Conservation (phyloP, 2,797 vertebrate genomes). For the Dallia pectoralis region DNA sequence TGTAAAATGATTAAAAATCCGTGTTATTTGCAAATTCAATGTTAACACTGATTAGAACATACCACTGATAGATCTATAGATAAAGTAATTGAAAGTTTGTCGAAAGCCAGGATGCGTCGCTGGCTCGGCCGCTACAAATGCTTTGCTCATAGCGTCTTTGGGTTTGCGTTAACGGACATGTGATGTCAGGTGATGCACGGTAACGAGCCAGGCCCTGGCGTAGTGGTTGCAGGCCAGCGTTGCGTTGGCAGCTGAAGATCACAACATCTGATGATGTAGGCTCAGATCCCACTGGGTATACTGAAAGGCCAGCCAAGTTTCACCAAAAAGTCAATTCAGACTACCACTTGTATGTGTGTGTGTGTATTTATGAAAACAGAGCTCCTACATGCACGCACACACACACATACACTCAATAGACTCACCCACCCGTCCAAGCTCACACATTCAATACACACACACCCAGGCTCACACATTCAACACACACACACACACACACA, state of each 20-base stretch:
- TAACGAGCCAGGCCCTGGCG: not conserved
- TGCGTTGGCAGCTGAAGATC: slow-evolving; percentile 25
- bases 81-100: slow-evolving; percentile 45
- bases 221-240: slow-evolving; percentile 13
- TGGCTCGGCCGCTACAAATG: not conserved
- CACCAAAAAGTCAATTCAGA: slow-evolving; percentile 27
- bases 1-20: not conserved
- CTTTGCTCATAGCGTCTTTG: slow-evolving; percentile 33
- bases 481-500: not conserved
- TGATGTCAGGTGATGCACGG: slow-evolving; percentile 31
- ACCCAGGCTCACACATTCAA: not conserved
- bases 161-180: not conserved
- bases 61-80: not conserved
- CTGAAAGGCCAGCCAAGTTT: slow-evolving; percentile 21
- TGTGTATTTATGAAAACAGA: no score
- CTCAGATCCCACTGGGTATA: slow-evolving; percentile 13
- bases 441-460: slow-evolving; percentile 26
- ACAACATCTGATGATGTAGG: slow-evolving; percentile 6
- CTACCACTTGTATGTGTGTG: slow-evolving; percentile 27
- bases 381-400: not conserved
- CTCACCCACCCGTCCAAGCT: slow-evolving; percentile 14
- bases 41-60: not conserved
- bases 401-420: not conserved
- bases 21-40: not conserved
- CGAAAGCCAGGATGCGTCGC: slow-evolving; percentile 24